phyloP scores from a whole-genome alignment of 1,140 invertebrate species.

The Lethrus apterus region DNA sequence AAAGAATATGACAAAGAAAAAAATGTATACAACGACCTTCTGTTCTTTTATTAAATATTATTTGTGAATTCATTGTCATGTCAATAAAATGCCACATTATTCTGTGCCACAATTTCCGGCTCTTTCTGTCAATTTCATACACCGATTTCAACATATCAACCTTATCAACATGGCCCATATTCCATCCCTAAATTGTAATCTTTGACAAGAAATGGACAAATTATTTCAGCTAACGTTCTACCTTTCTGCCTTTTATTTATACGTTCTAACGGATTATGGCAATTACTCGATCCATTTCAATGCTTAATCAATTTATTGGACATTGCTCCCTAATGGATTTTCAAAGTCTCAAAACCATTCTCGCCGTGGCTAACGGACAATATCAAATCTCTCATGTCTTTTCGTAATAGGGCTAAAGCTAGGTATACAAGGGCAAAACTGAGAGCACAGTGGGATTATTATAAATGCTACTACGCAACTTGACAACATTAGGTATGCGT shows the following conservation, averaged over 20 bases:
- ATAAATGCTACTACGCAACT: no score
- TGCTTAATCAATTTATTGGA: no score
- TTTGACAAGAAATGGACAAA: constrained; percentile 23
- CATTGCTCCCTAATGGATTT: no score
- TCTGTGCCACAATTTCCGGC: constrained; percentile 38
- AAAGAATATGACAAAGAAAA: no score
- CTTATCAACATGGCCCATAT: constrained; percentile 39
- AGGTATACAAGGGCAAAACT: no score
- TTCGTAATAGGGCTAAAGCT: no score
- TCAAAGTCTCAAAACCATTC: no score
- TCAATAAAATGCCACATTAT: constrained; percentile 30
- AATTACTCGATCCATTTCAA: constrained; percentile 40
- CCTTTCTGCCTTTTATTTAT: constrained; percentile 12
- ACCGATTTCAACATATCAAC: constrained; percentile 32
- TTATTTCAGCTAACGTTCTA: constrained; percentile 24
- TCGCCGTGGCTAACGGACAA: no score
- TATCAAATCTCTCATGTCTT: no score
- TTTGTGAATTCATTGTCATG: constrained; percentile 19
- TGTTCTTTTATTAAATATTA: constrained; percentile 20
- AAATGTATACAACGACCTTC: no score
- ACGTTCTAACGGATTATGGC: constrained; percentile 24
- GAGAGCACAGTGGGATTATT: no score
- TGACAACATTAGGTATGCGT: no score
- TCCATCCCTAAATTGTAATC: constrained; percentile 39
- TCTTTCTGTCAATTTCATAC: constrained; percentile 35